These are phyloP conservation scores for Calameuta filiformis DNA, from an alignment of 2,888 invertebrate genomes.

Conservation along the genomic window DNA sequence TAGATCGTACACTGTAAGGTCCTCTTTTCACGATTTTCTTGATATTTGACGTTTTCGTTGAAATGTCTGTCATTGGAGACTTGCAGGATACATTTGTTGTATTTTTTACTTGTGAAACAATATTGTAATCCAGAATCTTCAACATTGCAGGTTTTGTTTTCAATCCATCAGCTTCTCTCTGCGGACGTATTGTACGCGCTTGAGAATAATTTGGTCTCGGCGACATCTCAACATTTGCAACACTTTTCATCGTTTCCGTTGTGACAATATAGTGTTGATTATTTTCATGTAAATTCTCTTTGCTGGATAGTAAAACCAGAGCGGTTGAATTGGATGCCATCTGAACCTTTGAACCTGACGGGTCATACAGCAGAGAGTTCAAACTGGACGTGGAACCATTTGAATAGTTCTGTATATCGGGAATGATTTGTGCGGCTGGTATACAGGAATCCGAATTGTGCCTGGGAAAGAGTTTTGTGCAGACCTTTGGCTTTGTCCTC, in stretches of 20 bases:
- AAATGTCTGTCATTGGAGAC: constrained; percentile 18
- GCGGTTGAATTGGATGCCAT: not conserved
- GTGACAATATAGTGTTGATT: not conserved
- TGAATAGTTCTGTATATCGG: constrained; percentile 6
- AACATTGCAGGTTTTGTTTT: constrained; percentile 7
- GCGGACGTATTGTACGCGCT: not conserved
- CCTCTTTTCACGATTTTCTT: constrained; percentile 26
- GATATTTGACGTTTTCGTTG: not conserved
- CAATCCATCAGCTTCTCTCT: not conserved
- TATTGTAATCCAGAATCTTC: constrained; percentile 17
- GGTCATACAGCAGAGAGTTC: not conserved
- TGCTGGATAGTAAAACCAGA: constrained; percentile 28
- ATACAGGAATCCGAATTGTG: constrained; percentile 46
- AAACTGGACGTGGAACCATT: not conserved
- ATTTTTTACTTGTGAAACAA: not conserved
- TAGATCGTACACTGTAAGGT: constrained; percentile 33
- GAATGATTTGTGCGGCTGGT: constrained; percentile 10
- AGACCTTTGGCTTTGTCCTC: constrained; percentile 40
- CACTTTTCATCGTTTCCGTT: too few relatives aligned
- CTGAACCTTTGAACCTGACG: not conserved
- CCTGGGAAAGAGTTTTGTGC: constrained; percentile 43
- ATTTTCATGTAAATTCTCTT: constrained; percentile 39
- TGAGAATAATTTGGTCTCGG: not conserved
- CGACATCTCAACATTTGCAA: not conserved
- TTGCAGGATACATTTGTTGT: constrained; percentile 19